Conservation (phyloP, 2,888 invertebrate genomes). For the Cosmorhoe ocellata region DNA sequence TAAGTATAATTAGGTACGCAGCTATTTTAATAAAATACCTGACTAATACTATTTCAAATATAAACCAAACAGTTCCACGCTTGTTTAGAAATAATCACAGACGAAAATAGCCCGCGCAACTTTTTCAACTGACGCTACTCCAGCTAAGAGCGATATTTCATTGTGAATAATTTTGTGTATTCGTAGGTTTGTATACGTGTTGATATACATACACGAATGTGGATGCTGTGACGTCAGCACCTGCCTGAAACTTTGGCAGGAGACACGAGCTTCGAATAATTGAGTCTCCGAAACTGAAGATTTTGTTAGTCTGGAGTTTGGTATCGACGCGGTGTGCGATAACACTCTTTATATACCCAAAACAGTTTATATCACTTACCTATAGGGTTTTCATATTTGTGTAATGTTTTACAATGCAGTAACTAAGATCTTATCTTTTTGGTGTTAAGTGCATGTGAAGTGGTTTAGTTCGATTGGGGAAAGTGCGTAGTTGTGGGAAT, state of each 20-base stretch:
- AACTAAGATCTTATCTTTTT: constrained; percentile 17
- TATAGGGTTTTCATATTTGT: constrained; percentile 5
- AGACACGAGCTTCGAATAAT: constrained; percentile 73
- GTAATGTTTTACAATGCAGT: constrained; percentile 1
- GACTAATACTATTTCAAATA: constrained; percentile 9
- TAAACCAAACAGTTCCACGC: constrained; percentile 4
- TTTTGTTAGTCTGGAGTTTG: constrained; percentile 76
- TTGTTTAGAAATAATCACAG: constrained; percentile 25
- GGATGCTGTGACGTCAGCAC: constrained; percentile 71
- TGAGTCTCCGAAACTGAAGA: constrained; percentile 70
- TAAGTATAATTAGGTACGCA: no score
- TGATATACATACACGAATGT: constrained; percentile 59
- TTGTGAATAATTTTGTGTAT: constrained; percentile 59
- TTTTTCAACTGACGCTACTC: constrained; percentile 51
- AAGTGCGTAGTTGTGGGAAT: constrained; percentile 7
- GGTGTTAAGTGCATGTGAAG: constrained; percentile 19
- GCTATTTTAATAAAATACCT: constrained; percentile 10
- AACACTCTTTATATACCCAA: not conserved
- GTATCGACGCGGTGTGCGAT: constrained; percentile 54
- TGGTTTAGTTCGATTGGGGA: constrained; percentile 9
- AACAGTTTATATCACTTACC: constrained; percentile 4
- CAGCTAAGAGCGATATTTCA: constrained; percentile 59
- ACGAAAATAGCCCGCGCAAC: constrained; percentile 32
- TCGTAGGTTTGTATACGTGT: constrained; percentile 54
- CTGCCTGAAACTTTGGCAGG: constrained; percentile 79